Conservation (phyloP, 1,140 invertebrate species). For the Aradophagus sp. region DNA sequence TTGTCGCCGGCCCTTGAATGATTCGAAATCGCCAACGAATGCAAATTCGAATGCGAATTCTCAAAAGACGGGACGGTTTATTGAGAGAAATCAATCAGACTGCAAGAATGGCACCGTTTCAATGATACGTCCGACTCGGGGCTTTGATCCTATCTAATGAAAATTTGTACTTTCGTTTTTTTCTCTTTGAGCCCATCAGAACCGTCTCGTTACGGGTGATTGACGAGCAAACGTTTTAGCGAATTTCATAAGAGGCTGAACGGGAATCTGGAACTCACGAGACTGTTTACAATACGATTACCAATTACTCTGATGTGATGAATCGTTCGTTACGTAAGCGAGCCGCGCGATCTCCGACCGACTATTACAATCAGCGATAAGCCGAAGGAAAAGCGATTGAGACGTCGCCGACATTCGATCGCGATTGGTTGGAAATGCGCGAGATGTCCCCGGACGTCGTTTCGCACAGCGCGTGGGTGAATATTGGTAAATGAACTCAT, state of each 20-base stretch:
- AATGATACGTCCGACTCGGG: too few species aligned
- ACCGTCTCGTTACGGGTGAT: conserved; percentile 33
- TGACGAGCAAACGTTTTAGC: conserved; percentile 28
- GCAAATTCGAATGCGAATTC: too few species aligned
- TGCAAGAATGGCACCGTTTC: too few species aligned
- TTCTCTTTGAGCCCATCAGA: conserved; percentile 12
- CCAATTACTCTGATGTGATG: conserved; percentile 60
- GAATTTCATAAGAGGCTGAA: conserved; percentile 41
- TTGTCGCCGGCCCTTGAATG: too few species aligned
- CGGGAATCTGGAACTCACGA: conserved; percentile 21
- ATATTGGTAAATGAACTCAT: conserved; percentile 35
- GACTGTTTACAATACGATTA: conserved; percentile 45
- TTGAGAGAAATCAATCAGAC: too few species aligned
- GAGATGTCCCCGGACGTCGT: conserved; percentile 13
- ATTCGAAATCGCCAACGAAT: too few species aligned
- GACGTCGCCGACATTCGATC: conserved; percentile 41
- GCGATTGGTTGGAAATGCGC: conserved; percentile 17
- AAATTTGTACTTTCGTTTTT: conserved; percentile 23
- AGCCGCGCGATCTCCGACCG: conserved; percentile 43
- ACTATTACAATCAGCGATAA: conserved; percentile 43
- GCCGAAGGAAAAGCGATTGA: conserved; percentile 34
- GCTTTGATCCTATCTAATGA: conserved; percentile 10
- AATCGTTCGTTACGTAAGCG: conserved; percentile 59
- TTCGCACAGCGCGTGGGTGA: conserved; percentile 31
- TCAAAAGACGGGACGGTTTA: too few species aligned